phyloP scores from a whole-genome alignment of 2,888 invertebrate genomes.

The Junonia oenone region DNA sequence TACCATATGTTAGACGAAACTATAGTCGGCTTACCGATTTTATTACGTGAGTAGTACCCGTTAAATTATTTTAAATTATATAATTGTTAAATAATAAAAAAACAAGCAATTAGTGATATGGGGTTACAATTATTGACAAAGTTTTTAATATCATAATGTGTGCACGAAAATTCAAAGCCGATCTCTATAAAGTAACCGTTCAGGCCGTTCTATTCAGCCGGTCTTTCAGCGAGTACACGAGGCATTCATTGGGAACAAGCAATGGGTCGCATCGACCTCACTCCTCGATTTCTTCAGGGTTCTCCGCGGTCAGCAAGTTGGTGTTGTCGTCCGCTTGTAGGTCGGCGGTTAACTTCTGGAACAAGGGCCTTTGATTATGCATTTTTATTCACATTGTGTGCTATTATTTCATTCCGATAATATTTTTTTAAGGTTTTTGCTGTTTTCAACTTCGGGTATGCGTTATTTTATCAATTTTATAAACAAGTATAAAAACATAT shows the following conservation, averaged over 20 bases:
- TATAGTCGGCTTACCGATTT: too few relatives aligned
- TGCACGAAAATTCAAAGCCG: conserved; percentile 15
- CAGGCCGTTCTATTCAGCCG: conserved; percentile 1
- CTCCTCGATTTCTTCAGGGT: conserved; percentile 68
- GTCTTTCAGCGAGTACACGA: conserved; percentile 39
- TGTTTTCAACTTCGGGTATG: too few relatives aligned
- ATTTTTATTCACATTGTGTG: not conserved
- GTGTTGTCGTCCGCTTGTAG: conserved; percentile 72
- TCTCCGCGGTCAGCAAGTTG: conserved; percentile 68
- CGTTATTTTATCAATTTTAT: too few relatives aligned
- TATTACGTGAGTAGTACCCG: too few relatives aligned
- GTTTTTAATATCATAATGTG: conserved; percentile 5
- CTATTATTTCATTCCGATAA: too few relatives aligned
- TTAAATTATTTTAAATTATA: not conserved
- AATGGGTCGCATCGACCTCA: conserved; percentile 45
- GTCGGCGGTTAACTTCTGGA: conserved; percentile 65
- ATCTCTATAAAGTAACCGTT: conserved; percentile 15
- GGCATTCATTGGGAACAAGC: conserved; percentile 42
- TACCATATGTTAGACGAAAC: too few relatives aligned
- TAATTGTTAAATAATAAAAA: too few relatives aligned
- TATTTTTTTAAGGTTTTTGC: too few relatives aligned
- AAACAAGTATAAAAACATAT: too few relatives aligned
- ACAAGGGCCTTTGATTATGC: conserved; percentile 36
- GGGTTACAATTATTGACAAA: conserved; percentile 4
- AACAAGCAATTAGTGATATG: not conserved